Percentiles rank a stretch among this genome's conserved stretches.
These are phyloP conservation scores for Peromyscus maniculatus DNA, from an alignment of 2,113 vertebrate species.

Conservation along the genomic window DNA sequence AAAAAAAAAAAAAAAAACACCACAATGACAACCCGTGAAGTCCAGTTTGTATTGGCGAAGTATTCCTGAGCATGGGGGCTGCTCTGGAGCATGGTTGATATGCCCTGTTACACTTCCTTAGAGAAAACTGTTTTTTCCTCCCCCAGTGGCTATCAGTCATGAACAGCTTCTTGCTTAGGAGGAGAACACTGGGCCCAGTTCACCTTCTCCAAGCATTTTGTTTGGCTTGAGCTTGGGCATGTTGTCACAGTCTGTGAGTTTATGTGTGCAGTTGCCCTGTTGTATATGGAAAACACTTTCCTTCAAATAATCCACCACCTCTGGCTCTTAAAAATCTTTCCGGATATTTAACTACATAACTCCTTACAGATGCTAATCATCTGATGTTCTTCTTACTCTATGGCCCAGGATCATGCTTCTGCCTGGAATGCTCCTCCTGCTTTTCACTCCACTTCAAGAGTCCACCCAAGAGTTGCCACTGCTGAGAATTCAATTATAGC, in stretches of 20 bases:
- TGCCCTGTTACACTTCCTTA: background rate
- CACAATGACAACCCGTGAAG: background rate
- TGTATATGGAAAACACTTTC: background rate
- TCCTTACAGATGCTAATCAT: background rate
- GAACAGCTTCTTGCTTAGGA: background rate
- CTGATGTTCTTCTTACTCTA: background rate
- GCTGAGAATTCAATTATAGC: background rate
- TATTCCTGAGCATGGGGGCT: background rate
- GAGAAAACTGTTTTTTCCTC: background rate
- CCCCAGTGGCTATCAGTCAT: background rate
- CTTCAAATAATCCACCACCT: background rate
- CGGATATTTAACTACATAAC: background rate
- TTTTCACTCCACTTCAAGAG: background rate
- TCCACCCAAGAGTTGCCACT: background rate
- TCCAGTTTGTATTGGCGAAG: background rate
- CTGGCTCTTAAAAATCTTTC: background rate
- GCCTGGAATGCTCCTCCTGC: background rate
- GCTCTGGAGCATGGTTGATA: background rate
- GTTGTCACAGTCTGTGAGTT: background rate
- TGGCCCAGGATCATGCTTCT: background rate
- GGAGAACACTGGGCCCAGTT: background rate
- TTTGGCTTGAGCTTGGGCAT: background rate
- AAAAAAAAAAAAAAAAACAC: background rate
- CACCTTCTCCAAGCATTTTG: background rate
- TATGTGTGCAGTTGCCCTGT: background rate